Evolutionary conservation across 2,797 vertebrate genomes (phyloP).

Genomic region (Anabacerthia variegaticeps): DNA sequence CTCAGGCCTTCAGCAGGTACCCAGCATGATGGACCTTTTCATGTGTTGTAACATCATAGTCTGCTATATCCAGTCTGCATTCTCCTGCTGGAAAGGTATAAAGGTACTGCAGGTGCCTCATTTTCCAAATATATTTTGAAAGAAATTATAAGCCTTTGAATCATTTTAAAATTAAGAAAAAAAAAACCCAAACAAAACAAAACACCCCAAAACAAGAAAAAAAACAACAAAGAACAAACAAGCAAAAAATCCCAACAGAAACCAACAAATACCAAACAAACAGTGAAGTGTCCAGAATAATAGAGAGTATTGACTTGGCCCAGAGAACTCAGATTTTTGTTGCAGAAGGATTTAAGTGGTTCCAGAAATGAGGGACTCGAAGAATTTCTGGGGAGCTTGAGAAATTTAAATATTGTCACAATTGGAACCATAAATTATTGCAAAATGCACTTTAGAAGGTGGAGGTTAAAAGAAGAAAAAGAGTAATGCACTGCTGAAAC

Average conservation of each 20-base stretch:
- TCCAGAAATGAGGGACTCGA: background rate
- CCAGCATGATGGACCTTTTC: background rate
- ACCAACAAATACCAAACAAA: background rate
- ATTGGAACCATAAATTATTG: background rate
- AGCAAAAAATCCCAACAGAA: too few species aligned
- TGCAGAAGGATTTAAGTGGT: background rate
- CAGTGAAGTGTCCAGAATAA: background rate
- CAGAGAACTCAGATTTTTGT: background rate
- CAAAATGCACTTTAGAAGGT: background rate
- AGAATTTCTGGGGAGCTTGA: background rate
- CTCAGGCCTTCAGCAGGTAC: background rate
- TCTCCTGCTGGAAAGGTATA: background rate
- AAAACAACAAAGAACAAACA: background rate
- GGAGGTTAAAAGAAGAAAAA: background rate
- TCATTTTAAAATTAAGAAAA: background rate
- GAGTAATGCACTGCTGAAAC: background rate
- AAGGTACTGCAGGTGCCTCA: background rate
- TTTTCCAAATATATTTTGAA: background rate
- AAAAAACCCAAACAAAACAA: background rate
- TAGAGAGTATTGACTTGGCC: background rate
- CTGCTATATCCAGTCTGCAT: background rate
- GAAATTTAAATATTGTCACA: background rate
- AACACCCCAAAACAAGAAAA: too few species aligned
- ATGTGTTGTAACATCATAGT: rapidly evolving
- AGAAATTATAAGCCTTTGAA: background rate